Evolutionary conservation across 2,797 vertebrate genomes (phyloP).

Genomic region (Avahi laniger): DNA sequence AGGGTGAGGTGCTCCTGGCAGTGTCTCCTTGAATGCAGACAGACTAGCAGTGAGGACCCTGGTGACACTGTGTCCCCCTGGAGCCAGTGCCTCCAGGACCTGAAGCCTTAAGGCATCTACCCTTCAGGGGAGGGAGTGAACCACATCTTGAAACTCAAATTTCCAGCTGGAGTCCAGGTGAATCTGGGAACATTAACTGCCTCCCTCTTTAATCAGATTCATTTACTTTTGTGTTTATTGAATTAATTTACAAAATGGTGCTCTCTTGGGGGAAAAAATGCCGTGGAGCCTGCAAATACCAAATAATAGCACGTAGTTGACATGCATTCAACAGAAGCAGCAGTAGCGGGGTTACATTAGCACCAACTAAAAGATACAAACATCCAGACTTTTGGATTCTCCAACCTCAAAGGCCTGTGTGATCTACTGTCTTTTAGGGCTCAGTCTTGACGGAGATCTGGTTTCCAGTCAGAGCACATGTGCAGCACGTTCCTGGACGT

Average conservation of each 20-base stretch:
- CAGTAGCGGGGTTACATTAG: fast-evolving
- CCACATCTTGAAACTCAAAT: neutral
- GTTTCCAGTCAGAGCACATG: neutral
- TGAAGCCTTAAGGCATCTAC: neutral
- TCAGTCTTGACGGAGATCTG: neutral
- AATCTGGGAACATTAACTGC: neutral
- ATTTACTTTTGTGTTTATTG: neutral
- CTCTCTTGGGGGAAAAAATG: neutral
- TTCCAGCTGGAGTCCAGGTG: neutral
- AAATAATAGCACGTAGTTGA: neutral
- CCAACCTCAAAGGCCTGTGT: neutral
- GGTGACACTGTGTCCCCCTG: neutral
- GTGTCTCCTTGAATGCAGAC: fast-evolving
- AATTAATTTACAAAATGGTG: neutral
- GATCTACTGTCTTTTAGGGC: neutral
- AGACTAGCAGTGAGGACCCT: neutral
- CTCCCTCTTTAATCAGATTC: no score
- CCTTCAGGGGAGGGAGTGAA: neutral
- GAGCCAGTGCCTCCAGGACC: neutral
- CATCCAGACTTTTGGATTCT: neutral
- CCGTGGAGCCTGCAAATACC: neutral
- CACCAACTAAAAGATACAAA: no score
- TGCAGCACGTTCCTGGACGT: neutral
- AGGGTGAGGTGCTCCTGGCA: neutral
- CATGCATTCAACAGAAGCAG: neutral